Base-by-base conservation (phyloP, 2,888 invertebrate species). In the Drosophila setosimentum region DNA sequence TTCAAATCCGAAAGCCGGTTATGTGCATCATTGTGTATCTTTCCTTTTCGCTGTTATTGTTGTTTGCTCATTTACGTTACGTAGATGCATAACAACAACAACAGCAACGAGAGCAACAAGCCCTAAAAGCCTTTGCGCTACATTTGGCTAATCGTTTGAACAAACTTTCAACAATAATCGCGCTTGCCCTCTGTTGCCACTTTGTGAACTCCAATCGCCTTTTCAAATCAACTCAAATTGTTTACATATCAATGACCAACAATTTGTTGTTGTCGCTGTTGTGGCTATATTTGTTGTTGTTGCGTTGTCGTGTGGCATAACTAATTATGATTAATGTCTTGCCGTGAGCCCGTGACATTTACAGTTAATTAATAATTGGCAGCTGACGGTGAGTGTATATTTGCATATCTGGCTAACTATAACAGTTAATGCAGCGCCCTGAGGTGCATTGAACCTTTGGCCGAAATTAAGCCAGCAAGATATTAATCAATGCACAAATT, bases 271-370 rank as follows among this genome's bases (percentile, higher is more conserved):
- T 63, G 63, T 32, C 61, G 29, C 33, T 45, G 42, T 24, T 24
- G 24, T 24, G 24, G 24, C 45, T 27, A 24, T 24, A 8, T 24
- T 10, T 54, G 62, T 55, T 75, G 70, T 48, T 70, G 72, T 42
- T 53, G 67, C 45, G 49, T 70, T 78, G 91, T 75, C 82, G 81
- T 83, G 82, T 90, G 88, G 83, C 90, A 87, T 86, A 88, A 88
- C 87, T 90, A 88, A 90, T 90, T 90, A 90, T 90, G 89, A 90
- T 87, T 90, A 87, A 87, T 87, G 82, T 59, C 48, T 61, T 70
- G 67, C 67, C 76, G 68, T 68, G 77, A 87, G 90, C 85, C 78
- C 78, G 55, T 78, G 85, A 87, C 85, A 89, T 84, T 87, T 87
- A 85, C 85, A 78, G 67, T 82, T 89, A 87, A 85, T 68, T 68